These are phyloP conservation scores for Linnaemya vulpina DNA, from an alignment of 2,888 invertebrate species.

Conservation along the genomic window DNA sequence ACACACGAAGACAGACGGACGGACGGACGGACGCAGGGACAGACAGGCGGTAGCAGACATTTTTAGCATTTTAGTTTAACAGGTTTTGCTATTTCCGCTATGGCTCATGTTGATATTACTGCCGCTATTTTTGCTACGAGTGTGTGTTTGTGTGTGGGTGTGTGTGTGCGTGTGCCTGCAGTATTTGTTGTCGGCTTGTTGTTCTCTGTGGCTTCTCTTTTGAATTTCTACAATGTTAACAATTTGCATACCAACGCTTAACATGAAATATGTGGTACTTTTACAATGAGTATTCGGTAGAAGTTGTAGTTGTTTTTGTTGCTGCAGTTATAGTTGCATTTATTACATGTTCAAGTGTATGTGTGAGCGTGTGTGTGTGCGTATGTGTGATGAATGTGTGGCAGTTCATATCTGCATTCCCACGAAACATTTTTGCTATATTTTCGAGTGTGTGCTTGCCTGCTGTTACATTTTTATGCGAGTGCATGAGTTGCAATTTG, in stretches of 20 bases:
- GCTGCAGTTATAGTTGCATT: constrained; percentile 26
- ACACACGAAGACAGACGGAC: background rate
- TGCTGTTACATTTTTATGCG: constrained; percentile 11
- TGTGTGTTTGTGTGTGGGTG: background rate
- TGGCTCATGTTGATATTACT: constrained; percentile 41
- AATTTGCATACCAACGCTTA: constrained; percentile 70
- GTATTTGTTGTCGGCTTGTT: constrained; percentile 29
- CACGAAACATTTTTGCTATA: background rate
- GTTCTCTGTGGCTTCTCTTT: constrained; percentile 54
- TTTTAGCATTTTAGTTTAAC: constrained; percentile 66
- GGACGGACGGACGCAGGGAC: too few species aligned
- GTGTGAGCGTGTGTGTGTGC: background rate
- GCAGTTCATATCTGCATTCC: constrained; percentile 17
- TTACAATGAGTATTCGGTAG: constrained; percentile 53
- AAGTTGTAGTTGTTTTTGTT: constrained; percentile 42
- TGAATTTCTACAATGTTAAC: constrained; percentile 66
- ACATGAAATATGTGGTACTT: constrained; percentile 69
- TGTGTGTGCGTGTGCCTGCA: background rate
- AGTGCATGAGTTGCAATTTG: constrained; percentile 29
- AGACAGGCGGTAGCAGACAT: constrained; percentile 41
- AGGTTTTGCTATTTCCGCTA: constrained; percentile 59
- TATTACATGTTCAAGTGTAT: background rate
- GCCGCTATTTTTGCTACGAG: constrained; percentile 30
- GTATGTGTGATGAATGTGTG: constrained; percentile 37
- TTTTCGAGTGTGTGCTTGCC: background rate